Evolutionary conservation across 2,888 invertebrate genomes (phyloP), one percentile per base, ranked within the genome.

Genomic region (Ariolimax columbianus): DNA sequence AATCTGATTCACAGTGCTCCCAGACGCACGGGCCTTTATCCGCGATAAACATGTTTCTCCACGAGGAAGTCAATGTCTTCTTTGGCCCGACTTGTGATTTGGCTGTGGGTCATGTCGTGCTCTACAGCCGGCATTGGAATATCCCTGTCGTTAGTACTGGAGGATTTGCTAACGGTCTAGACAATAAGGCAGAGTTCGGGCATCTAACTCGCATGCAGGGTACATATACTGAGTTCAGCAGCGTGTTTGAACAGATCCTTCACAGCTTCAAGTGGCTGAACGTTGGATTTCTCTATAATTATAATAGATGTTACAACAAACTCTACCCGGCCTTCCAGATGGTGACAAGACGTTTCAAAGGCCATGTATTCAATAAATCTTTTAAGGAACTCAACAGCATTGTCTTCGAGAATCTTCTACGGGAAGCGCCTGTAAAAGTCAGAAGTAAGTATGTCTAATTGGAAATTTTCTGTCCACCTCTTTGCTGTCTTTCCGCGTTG

Each of bases 91-190:
- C 90, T 23, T 93, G 93, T 84, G 91, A 91, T 78, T 93, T 97
- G 75, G 97, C 97, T 0, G 94, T 98, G 90, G 97, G 98, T 91
- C 97, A 97, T 0, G 97, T 98, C 0, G 98, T 97, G 7, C 95
- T 97, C 86, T 95, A 97, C 85, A 97, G 97, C 0, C 97, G 97
- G 1, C 97, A 97, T 93, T 98, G 98, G 98, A 82, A 81, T 9
- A 96, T 97, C 0, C 98, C 98, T 0, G 97, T 98, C 89, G 97
- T 98, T 90, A 98, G 97, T 30, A 91, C 92, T 1, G 94, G 93
- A 1, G 94, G 92, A 2, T 85, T 92, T n/a, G 92, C 91, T 0
- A 83, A 87, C 9, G 93, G 90, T 11, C 93, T 94, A 82, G 88
- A 88, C 47, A 89, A 93, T 72, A 92, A 93, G 77, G 88, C 86